These are phyloP conservation scores for Chymomyza caudatula DNA, from an alignment of 2,888 invertebrate genomes.

Conservation along the genomic window DNA sequence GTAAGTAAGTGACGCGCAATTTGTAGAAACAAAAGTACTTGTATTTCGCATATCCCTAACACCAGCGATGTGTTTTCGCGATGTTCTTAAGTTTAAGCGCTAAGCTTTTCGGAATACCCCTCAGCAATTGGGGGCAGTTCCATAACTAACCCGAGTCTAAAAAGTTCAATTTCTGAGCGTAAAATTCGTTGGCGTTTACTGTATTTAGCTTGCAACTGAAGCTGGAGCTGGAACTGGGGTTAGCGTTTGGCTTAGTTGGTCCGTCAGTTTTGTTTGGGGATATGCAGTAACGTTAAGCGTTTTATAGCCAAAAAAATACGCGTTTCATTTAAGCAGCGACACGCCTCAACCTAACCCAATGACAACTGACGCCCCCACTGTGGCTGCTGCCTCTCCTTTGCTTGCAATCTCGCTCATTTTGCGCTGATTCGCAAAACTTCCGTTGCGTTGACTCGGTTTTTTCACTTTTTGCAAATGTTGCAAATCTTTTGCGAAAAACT, in stretches of 20 bases:
- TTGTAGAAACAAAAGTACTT: too few relatives aligned
- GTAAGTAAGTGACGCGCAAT: too few relatives aligned
- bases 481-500: conserved; percentile 68
- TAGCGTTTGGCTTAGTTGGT: neutral
- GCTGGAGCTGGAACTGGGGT: too few relatives aligned
- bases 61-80: too few relatives aligned
- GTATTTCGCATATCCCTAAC: too few relatives aligned
- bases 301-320: conserved; percentile 63
- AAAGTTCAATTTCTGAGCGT: too few relatives aligned
- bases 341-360: neutral
- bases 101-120: too few relatives aligned
- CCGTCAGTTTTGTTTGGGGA: neutral
- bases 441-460: conserved; percentile 25
- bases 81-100: too few relatives aligned
- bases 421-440: conserved; percentile 60
- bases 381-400: neutral
- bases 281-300: conserved; percentile 55
- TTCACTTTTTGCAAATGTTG: conserved; percentile 64
- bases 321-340: conserved; percentile 52
- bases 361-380: neutral
- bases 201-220: neutral
- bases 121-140: too few relatives aligned
- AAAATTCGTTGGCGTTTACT: neutral
- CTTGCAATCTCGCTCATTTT: conserved; percentile 37
- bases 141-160: too few relatives aligned